Evolutionary conservation across 2,113 vertebrate species (phyloP).

Genomic region (Megaptera novaeangliae): DNA sequence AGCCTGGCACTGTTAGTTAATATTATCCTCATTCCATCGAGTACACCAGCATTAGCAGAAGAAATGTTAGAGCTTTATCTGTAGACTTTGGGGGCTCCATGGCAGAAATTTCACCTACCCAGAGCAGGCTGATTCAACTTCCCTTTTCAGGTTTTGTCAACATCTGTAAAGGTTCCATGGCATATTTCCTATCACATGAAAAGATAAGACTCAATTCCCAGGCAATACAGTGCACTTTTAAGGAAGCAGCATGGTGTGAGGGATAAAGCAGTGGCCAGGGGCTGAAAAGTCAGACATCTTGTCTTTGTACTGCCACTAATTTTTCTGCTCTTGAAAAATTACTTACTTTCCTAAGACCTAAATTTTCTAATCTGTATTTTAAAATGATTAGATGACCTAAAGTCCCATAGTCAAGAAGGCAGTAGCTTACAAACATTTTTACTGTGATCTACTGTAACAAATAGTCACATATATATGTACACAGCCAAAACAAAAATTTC

Average conservation of each 20-base stretch:
- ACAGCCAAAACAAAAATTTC: not conserved
- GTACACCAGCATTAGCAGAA: not conserved
- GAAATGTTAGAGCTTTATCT: not conserved
- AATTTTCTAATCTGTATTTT: not conserved
- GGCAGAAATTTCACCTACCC: not conserved
- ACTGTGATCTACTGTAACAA: not conserved
- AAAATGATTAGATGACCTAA: not conserved
- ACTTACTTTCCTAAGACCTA: not conserved
- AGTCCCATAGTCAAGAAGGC: not conserved
- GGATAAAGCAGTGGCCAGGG: not conserved
- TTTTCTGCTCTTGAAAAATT: not conserved
- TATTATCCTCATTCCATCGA: not conserved
- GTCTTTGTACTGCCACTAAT: not conserved
- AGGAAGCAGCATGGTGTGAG: not conserved
- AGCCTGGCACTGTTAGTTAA: not conserved
- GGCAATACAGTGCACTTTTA: not conserved
- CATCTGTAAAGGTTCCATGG: not conserved
- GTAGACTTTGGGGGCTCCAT: not conserved
- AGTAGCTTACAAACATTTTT: not conserved
- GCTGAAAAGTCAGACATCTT: not conserved
- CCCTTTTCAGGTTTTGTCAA: conserved; percentile 55
- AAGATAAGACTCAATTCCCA: not conserved
- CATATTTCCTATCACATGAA: not conserved
- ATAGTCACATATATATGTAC: not conserved
- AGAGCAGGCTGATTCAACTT: conserved; percentile 1